phyloP scores from a whole-genome alignment of 2,113 vertebrate species.

The Dasypus novemcinctus region DNA sequence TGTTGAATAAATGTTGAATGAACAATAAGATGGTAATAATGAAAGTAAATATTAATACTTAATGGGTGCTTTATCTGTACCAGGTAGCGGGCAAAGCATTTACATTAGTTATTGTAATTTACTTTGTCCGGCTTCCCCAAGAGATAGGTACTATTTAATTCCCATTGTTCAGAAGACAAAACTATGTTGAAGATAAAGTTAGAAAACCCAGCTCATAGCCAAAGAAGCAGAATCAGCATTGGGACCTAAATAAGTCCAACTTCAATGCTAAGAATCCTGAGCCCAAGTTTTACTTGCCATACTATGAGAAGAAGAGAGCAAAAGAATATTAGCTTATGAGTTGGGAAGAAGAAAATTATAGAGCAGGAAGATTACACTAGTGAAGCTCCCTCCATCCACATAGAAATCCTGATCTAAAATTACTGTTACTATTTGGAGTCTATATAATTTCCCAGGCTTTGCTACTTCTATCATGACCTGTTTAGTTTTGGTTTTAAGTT shows the following conservation, averaged over 20 bases:
- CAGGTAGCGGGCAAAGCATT: not conserved
- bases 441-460: not conserved
- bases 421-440: not conserved
- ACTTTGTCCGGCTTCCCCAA: not conserved
- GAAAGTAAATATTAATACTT: not conserved
- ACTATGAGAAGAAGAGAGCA: not conserved
- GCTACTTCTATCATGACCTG: not conserved
- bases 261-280: constrained; percentile 12
- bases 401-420: not conserved
- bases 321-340: constrained; percentile 29
- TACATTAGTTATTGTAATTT: not conserved
- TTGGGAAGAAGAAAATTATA: constrained; percentile 44
- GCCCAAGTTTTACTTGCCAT: not conserved
- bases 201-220: not conserved
- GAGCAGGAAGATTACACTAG: not conserved
- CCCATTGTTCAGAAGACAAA: not conserved
- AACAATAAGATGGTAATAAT: not conserved
- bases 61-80: not conserved
- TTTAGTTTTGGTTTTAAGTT: constrained; percentile 31
- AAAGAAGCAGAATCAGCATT: not conserved
- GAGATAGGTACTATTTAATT: not conserved
- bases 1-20: not conserved
- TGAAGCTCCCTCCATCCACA: too few species aligned
- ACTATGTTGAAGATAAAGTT: not conserved
- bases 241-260: not conserved